Evolutionary conservation across 2,888 invertebrate genomes (phyloP), one percentile per base, ranked within the genome.

Genomic region (Neocrepidodera transversa): DNA sequence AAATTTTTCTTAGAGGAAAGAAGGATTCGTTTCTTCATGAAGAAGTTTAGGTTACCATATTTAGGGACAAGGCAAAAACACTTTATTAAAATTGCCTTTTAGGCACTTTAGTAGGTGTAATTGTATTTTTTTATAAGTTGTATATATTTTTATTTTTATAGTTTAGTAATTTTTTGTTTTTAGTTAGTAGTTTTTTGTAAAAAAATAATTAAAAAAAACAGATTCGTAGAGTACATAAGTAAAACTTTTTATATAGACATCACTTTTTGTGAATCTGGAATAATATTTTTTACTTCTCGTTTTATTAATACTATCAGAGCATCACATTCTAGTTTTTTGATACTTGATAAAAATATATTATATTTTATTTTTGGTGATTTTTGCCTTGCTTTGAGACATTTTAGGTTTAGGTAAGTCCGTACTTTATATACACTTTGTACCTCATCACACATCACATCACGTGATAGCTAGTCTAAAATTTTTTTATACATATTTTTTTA

Each of bases 401-500:
- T 45, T 60, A 60, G 61, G 18, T 53, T 61, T 61, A 61, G 52
- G 57, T 49, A 55, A 55, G 54, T 47, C 47, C 32, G 53, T 54
- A 54, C 36, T 40, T 35, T 54, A 54, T 20, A 60, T 61, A 63
- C 57, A 58, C 58, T 42, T 62, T 61, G 70, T 72, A 72, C 72
- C 71, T 72, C 72, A 69, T 58, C 40, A 58, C 56, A 60, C 66
- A 65, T 68, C 69, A 70, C 69, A 57, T 56, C 47, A 60, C 68
- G 71, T 72, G 71, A 66, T 68, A 65, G 62, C 75, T 75, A 75
- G 75, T 75, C 75, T 68, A 69, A 70, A 70, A 69, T 67, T 55
- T 59, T 58, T 66, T 67, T 68, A 67, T 66, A 66, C 62, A 65
- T 68, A 59, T 68, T 68, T 63, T 60, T 70, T 66, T 70, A 67